Conservation (phyloP, 2,888 invertebrate genomes). For the Agriopis leucophaearia region DNA sequence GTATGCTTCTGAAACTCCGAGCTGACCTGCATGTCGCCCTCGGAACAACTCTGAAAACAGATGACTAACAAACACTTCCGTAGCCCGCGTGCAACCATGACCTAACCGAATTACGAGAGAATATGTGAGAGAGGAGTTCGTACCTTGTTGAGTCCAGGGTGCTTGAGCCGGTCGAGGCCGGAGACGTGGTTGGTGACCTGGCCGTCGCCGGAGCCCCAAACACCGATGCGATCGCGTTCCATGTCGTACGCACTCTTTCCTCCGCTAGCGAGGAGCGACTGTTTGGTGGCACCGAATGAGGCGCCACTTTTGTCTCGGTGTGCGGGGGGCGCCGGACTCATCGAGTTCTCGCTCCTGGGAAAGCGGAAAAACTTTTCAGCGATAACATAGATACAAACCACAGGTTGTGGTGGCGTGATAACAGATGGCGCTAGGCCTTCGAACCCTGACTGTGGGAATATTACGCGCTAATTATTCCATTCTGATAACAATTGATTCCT, state of each 20-base stretch:
- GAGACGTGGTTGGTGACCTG: conserved; percentile 84
- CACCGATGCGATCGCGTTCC: conserved; percentile 88
- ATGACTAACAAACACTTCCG: conserved; percentile 61
- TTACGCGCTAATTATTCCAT: conserved; percentile 13
- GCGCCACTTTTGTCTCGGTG: conserved; percentile 73
- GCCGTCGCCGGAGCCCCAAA: conserved; percentile 87
- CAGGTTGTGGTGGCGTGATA: conserved; percentile 69
- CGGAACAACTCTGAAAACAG: conserved; percentile 45
- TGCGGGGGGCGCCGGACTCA: conserved; percentile 80
- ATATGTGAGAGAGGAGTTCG: conserved; percentile 34
- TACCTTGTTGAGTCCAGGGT: conserved; percentile 91
- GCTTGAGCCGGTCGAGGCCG: conserved; percentile 89
- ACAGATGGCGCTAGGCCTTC: conserved; percentile 73
- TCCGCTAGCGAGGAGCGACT: conserved; percentile 68
- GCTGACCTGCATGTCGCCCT: conserved; percentile 15
- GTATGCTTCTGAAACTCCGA: conserved; percentile 10
- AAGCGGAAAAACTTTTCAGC: conserved; percentile 81
- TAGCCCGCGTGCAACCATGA: conserved; percentile 64
- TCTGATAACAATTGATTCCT: conserved; percentile 3
- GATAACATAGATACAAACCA: conserved; percentile 66
- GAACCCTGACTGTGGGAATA: conserved; percentile 50
- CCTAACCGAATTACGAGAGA: conserved; percentile 62
- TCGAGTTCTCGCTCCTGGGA: conserved; percentile 83
- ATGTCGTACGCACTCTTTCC: conserved; percentile 74
- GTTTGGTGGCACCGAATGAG: conserved; percentile 61